Evolutionary conservation across 2,797 vertebrate species (phyloP), one percentile per base, ranked within the genome.

Genomic region (Cottoperca gobio): DNA sequence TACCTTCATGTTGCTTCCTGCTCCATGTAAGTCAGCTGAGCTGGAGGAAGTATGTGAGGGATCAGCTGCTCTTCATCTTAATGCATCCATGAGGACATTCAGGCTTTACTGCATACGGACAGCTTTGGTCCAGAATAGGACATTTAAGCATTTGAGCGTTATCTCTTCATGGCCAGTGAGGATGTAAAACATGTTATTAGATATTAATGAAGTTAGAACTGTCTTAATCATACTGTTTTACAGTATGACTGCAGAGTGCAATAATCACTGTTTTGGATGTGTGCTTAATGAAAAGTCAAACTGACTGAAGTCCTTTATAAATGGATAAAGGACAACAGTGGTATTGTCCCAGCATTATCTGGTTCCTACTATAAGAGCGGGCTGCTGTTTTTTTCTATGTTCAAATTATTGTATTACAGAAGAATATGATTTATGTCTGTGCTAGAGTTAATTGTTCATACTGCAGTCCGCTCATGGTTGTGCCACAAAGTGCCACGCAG

Each of bases 11-110:
- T 42, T 57, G 67, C 67, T 40, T 67, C 33, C 35, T 55, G 67
- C 69, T 62, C 61, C 76, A n/a, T 81, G 50, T 48, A 46, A 24
- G 33, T 59, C 76, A 82, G 59, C 39, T 75, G 67, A 85, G 48
- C 66, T 68, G 53, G 24, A 70, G 72, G 53, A 71, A 48, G 40
- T 37, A 33, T 45, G 59, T 10, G 39, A 23, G 12, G 12, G n/a
- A 50, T 26, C 21, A 24, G 8, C 37, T 19, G 58, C 26, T 48
- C 4, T 39, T 53, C 40, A 28, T 67, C 40, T 35, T 67, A 70
- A 64, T 64, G 60, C 55, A 55, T 63, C 59, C 42, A 43, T 46
- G 55, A 60, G 46, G 69, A 53, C n/a, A 53, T 11, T 16, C 2
- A 6, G 0, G 42, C 35, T 54, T 33, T 54, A 10, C 33, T 33